A percentile compares a stretch with the other conserved stretches of the same genome.
Evolutionary conservation across 1,140 invertebrate genomes (phyloP).

Genomic region (Drosophila melanogaster): Release_6_plus_ISO1_MT NT_033779.5:14533001-14533500

Average conservation of each 20-base stretch:
- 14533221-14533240: conserved; percentile 1
- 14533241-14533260: conserved; percentile 2
- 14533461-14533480: conserved; percentile 84
- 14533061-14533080: conserved; percentile 19
- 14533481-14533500: conserved; percentile 84
- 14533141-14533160: conserved; percentile 68
- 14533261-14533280: conserved; percentile 28
- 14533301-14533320: conserved; percentile 62
- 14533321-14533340: conserved; percentile 62
- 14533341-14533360: conserved; percentile 69
- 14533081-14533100: conserved; percentile 36
- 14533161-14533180: conserved; percentile 59
- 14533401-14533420: neutral
- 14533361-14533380: conserved; percentile 47
- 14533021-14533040: conserved; percentile 60
- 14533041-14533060: conserved; percentile 18
- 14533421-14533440: conserved; percentile 5
- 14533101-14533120: conserved; percentile 33
- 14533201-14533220: conserved; percentile 38
- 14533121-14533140: conserved; percentile 72
- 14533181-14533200: conserved; percentile 69
- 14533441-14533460: conserved; percentile 53
- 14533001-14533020: conserved; percentile 18
- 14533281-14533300: conserved; percentile 49
- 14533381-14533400: conserved; percentile 16